Base-by-base conservation (phyloP, 2,113 vertebrate genomes). In the Pseudonaja textilis region DNA sequence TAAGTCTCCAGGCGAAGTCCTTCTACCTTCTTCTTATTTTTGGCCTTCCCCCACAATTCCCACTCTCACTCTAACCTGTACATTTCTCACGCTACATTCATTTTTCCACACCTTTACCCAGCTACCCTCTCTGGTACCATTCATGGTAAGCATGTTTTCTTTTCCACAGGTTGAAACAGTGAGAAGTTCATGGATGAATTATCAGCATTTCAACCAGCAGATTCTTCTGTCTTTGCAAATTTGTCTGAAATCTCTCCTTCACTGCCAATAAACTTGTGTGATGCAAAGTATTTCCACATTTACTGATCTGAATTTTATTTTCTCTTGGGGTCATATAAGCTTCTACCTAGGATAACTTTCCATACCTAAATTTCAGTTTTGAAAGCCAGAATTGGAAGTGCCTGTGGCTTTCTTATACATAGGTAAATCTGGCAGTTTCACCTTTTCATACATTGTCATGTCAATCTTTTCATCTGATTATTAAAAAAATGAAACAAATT, bases 171-270 rank as follows among this genome's bases (percentile, higher is more conserved):
- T 88, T 81, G 93, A 92, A 94, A 88, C 88, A 93, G 25, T 23
- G 23, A 93, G 89, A 64, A 92, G 89, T 87, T 94, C 93, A 93
- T 85, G 96, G 95, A 94, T 52, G 56, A 91, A 86, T 87, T 91
- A 56, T 86, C 94, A 86, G 9, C 93, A 93, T 94, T 92, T 81
- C 74, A 91, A 74, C 34, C 89, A 81, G 94, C 57, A 81, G 87
- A 52, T 95, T 96, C 56, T 93, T 87, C 90, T 91, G 0, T 64
- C 55, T 47, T 81, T 95, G 57, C 55, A 26, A 59, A 14, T 89
- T n/a, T 8, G 34, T 81, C 20, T 81, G 34, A 81, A 81, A 81
- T 81, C 6, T 81, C 34, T 81, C 74, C 7, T 39, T 81, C 3
- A 2, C 74, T 81, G 74, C 74, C 74, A 81, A 22, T 34, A 81